Evolutionary conservation across 2,113 vertebrate genomes (phyloP).

Genomic region (Climacteris rufus): DNA sequence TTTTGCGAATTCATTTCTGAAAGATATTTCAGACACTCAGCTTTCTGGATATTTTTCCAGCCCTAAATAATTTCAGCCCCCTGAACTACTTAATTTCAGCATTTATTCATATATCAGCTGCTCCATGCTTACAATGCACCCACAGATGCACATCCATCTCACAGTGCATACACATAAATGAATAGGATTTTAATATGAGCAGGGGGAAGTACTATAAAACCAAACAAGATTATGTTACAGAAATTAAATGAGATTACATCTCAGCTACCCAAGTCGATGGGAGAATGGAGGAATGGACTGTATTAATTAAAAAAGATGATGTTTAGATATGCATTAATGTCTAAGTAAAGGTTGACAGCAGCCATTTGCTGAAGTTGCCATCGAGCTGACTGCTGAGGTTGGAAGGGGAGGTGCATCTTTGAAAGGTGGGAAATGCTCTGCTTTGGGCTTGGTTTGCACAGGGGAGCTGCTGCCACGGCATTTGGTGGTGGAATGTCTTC

Average conservation of each 20-base stretch:
- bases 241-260: constrained; percentile 66
- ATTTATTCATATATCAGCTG: neutral
- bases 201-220: constrained; percentile 61
- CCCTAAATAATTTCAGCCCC: neutral
- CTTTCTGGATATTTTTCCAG: neutral
- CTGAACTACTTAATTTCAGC: neutral
- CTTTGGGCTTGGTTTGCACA: neutral
- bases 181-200: constrained; percentile 75
- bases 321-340: neutral
- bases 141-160: constrained; percentile 46
- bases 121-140: constrained; percentile 41
- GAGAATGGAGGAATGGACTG: constrained; percentile 10
- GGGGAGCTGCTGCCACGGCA: neutral
- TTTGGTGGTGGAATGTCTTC: neutral
- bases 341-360: neutral
- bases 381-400: neutral
- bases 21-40: neutral
- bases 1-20: neutral
- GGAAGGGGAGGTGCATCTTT: neutral
- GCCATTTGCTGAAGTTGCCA: neutral
- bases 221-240: constrained; percentile 70
- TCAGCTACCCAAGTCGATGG: constrained; percentile 44
- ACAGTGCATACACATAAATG: constrained; percentile 55
- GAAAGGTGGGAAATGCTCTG: neutral
- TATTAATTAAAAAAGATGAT: constrained; percentile 41